phyloP scores from a whole-genome alignment of 2,797 vertebrate genomes.

The Crypturellus tataupa region DNA sequence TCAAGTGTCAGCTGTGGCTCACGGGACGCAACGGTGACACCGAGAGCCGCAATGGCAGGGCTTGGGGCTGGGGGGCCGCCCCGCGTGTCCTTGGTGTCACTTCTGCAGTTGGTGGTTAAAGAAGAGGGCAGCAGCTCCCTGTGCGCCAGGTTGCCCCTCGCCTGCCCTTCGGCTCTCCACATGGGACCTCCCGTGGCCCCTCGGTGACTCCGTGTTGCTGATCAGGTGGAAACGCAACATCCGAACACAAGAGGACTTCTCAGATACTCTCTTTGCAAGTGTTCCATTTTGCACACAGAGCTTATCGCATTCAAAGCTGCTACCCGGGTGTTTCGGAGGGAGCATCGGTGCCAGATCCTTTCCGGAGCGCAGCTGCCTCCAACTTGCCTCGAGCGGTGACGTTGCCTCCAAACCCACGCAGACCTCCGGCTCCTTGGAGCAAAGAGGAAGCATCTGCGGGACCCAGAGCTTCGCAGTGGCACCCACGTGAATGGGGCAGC shows the following conservation, averaged over 20 bases:
- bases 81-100: too few species aligned
- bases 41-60: accelerated
- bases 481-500: accelerated
- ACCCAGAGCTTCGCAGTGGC: neutral
- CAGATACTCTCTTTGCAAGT: neutral
- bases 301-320: neutral
- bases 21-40: neutral
- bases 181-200: neutral
- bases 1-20: neutral
- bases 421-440: neutral
- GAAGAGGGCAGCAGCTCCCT: neutral
- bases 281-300: neutral
- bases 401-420: neutral
- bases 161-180: neutral
- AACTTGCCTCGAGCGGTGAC: neutral
- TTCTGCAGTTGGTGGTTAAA: neutral
- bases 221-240: neutral
- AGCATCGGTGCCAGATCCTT: neutral
- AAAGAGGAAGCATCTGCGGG: neutral
- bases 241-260: neutral
- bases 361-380: neutral
- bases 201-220: neutral
- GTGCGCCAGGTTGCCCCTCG: neutral
- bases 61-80: neutral
- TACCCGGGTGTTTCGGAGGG: neutral